These are phyloP conservation scores for Trichomycterus rosablanca DNA, from an alignment of 2,113 vertebrate genomes.

Conservation along the genomic window DNA sequence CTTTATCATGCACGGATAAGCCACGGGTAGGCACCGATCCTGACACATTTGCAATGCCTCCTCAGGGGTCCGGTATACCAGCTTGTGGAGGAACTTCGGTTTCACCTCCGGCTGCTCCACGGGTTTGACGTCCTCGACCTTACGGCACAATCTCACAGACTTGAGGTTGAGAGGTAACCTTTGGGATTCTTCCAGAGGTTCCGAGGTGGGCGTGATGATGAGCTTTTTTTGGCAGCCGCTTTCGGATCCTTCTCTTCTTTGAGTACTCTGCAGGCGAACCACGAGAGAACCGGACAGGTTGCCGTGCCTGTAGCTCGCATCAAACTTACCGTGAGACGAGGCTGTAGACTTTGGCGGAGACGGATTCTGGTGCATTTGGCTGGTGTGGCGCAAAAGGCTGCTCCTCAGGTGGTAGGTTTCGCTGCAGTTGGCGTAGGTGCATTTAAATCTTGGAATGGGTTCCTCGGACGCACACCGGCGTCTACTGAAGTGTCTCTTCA, in stretches of 20 bases:
- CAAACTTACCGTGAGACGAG: constrained; percentile 78
- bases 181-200: constrained; percentile 44
- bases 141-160: constrained; percentile 26
- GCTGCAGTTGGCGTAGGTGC: constrained; percentile 77
- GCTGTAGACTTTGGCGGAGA: constrained; percentile 45
- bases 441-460: constrained; percentile 76
- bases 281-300: constrained; percentile 78
- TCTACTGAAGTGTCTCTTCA: constrained; percentile 71
- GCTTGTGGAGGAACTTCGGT: background rate
- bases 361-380: constrained; percentile 50
- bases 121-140: constrained; percentile 28
- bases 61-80: constrained; percentile 66
- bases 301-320: constrained; percentile 78
- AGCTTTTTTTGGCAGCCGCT: constrained; percentile 72
- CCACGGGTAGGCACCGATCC: constrained; percentile 74
- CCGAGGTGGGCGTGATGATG: constrained; percentile 50
- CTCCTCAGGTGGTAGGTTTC: constrained; percentile 84
- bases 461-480: constrained; percentile 52
- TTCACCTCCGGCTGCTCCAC: no score
- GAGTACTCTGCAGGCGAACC: constrained; percentile 68
- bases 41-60: constrained; percentile 94
- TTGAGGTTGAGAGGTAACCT: constrained; percentile 36
- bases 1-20: constrained; percentile 91
- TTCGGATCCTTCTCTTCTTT: constrained; percentile 59
- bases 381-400: constrained; percentile 81